Evolutionary conservation across 2,113 vertebrate species (phyloP).

Genomic region (Mesocricetus auratus): DNA sequence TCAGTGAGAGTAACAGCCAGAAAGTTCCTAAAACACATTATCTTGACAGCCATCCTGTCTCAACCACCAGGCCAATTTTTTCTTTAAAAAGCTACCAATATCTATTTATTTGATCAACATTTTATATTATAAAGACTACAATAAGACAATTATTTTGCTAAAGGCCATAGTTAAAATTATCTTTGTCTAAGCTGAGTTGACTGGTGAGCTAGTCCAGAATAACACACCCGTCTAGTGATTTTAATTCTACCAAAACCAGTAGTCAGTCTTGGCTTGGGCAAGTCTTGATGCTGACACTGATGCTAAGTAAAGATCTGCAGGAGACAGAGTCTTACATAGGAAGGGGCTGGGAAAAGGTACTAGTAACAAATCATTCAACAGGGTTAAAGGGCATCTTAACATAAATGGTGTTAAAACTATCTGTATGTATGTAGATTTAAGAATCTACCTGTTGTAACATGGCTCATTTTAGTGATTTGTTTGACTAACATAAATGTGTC

Average conservation of each 20-base stretch:
- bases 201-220: neutral
- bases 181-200: neutral
- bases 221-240: neutral
- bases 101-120: neutral
- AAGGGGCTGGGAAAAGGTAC: neutral
- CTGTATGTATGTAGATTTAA: neutral
- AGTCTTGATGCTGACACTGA: too few relatives aligned
- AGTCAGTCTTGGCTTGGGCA: neutral
- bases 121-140: slow-evolving; percentile 25
- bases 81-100: slow-evolving; percentile 38
- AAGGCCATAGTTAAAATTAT: neutral
- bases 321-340: neutral
- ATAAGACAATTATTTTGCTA: neutral
- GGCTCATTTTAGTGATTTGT: neutral
- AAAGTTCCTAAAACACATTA: neutral
- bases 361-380: neutral
- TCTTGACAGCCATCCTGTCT: neutral
- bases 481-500: neutral
- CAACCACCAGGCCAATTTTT: neutral
- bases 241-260: neutral
- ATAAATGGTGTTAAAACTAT: neutral
- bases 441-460: neutral
- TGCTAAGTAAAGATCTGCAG: neutral
- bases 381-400: neutral
- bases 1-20: neutral